A percentile compares a stretch with the other conserved stretches of the same genome.
phyloP scores from a whole-genome alignment of 2,888 invertebrate species.

The Sphaerophoria taeniata region DNA sequence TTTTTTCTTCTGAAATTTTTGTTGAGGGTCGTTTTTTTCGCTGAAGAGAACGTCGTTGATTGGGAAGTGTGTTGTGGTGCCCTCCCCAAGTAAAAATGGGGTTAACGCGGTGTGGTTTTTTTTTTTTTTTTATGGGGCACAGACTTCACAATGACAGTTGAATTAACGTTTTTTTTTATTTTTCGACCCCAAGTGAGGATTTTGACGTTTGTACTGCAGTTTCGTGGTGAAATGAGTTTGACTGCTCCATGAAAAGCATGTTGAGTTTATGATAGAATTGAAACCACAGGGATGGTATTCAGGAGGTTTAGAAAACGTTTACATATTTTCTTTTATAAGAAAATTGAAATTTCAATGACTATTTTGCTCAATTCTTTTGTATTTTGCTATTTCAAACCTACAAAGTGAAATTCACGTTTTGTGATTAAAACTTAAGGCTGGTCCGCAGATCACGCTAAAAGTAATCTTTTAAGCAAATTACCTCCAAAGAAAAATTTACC shows the following conservation, averaged over 20 bases:
- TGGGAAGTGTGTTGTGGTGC: background rate
- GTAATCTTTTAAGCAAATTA: too few relatives aligned
- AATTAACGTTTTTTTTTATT: slow-evolving; percentile 37
- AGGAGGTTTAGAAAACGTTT: too few relatives aligned
- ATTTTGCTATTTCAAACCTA: too few relatives aligned
- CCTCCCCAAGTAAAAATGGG: slow-evolving; percentile 6
- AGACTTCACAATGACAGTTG: slow-evolving; percentile 20
- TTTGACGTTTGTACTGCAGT: slow-evolving; percentile 11
- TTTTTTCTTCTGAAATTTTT: background rate
- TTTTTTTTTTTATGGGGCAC: slow-evolving; percentile 23
- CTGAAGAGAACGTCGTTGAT: slow-evolving; percentile 35
- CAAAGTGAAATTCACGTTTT: too few relatives aligned
- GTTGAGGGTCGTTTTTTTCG: background rate
- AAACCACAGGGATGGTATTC: too few relatives aligned
- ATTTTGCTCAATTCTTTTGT: too few relatives aligned
- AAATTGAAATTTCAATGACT: too few relatives aligned
- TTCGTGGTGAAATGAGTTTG: slow-evolving; percentile 4
- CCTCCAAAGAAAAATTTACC: too few relatives aligned
- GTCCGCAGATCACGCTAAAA: too few relatives aligned
- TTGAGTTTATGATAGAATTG: too few relatives aligned
- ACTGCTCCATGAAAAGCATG: background rate
- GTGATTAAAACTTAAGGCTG: too few relatives aligned
- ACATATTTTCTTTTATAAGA: too few relatives aligned
- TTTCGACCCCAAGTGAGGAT: background rate
- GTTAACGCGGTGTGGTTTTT: slow-evolving; percentile 16